Evolutionary conservation across 2,113 vertebrate species (phyloP), one percentile per base, ranked within the genome.

Genomic region (Thryonomys swinderianus): DNA sequence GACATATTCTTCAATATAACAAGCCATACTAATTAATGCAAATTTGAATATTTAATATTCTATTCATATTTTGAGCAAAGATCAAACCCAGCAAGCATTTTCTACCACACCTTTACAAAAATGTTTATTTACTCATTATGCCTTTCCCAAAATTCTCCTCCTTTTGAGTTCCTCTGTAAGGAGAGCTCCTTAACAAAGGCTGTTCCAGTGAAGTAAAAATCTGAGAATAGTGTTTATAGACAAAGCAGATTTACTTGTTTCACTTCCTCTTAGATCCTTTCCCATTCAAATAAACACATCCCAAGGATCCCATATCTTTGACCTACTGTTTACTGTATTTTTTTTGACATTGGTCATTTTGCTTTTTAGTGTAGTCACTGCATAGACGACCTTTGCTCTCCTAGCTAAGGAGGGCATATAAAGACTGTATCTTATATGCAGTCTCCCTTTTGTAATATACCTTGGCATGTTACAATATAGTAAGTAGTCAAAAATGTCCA

Each of bases 281-380:
- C 53, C 6, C 27, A 34, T 30, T 13, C 78, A 93, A 73, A 67
- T 61, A 89, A 61, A 37, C 37, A 61, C 32, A 48, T 21, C 69
- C 61, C 45, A 69, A 80, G 90, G 45, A 23, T 88, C 11, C 66
- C 42, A 23, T 67, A 48, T 8, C 23, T 88, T 62, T 34, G 27
- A 74, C 90, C 71, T 30, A 74, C 13, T 55, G 48, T 66, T 85
- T 85, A 30, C 32, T 95, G 3, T 61, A 78, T 91, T 91, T 85
- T 96, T 30, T 57, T 82, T 59, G 25, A 20, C 55, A 82, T 69
- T 45, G 84, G 40, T 61, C 66, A 78, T 85, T 84, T 94, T 91
- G 37, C 53, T 37, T 96, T 88, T 93, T 88, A 91, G 66, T 71
- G 34, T 27, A 92, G 12, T 69, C n/a, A 73, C 34, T 88, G 32